Conservation (phyloP, 2,888 invertebrate species). For the Nymphalis polychloros region DNA sequence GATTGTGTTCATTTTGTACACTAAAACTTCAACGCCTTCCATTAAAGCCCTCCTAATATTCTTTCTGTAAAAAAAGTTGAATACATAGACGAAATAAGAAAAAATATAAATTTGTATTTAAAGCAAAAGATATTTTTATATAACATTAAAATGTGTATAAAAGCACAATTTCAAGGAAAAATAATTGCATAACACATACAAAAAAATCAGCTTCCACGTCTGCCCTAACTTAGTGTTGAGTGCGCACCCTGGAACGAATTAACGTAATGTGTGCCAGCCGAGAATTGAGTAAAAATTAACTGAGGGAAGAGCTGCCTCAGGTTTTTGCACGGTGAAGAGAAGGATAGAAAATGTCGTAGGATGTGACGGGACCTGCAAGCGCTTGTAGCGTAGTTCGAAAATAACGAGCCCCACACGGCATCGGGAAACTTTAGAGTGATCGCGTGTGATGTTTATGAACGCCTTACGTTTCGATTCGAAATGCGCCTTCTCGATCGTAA, state of each 20-base stretch:
- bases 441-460: conserved; percentile 58
- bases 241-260: conserved; percentile 56
- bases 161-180: conserved; percentile 44
- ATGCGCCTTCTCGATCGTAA: conserved; percentile 42
- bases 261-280: conserved; percentile 57
- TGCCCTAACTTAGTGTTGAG: conserved; percentile 52
- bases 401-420: conserved; percentile 47
- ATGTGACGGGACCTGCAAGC: conserved; percentile 35
- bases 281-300: conserved; percentile 59
- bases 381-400: conserved; percentile 40
- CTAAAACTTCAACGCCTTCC: conserved; percentile 45
- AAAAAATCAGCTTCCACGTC: conserved; percentile 43
- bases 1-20: conserved; percentile 51
- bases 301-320: conserved; percentile 36
- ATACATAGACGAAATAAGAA: background rate
- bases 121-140: background rate
- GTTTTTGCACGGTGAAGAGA: conserved; percentile 33
- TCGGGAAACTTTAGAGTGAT: conserved; percentile 48
- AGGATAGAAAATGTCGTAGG: conserved; percentile 37
- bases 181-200: conserved; percentile 8
- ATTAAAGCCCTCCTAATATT: conserved; percentile 40
- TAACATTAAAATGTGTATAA: conserved; percentile 42
- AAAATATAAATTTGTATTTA: background rate
- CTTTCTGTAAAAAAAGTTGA: conserved; percentile 20
- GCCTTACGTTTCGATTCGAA: conserved; percentile 54